Evolutionary conservation across 2,888 invertebrate species (phyloP).

Genomic region (Pinctada fucata): DNA sequence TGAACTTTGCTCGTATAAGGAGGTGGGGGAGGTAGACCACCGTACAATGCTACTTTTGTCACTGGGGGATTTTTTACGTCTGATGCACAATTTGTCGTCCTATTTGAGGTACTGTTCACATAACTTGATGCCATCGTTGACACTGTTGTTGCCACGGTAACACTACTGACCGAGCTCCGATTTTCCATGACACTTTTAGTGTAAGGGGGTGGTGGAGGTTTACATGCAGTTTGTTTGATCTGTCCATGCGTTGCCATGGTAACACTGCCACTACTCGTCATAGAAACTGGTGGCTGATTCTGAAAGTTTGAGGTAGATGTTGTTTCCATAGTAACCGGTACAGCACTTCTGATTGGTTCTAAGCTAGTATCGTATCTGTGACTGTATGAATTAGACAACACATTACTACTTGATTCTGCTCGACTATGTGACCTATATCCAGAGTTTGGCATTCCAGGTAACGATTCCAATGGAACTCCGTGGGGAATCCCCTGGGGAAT

Average conservation of each 20-base stretch:
- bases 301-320: conserved; percentile 13
- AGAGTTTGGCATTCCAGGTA: conserved; percentile 35
- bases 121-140: neutral
- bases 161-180: neutral
- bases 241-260: neutral
- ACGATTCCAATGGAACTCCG: conserved; percentile 32
- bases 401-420: neutral
- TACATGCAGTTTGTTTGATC: neutral
- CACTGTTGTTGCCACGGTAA: conserved; percentile 4
- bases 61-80: neutral
- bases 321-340: neutral
- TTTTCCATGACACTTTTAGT: conserved; percentile 13
- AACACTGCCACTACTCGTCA: conserved; percentile 10
- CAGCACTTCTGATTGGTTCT: neutral
- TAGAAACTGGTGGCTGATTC: conserved; percentile 5
- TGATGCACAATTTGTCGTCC: neutral
- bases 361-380: neutral
- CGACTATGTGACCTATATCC: conserved; percentile 4
- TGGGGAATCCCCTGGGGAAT: conserved; percentile 36
- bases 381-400: conserved; percentile 12
- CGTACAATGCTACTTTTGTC: neutral
- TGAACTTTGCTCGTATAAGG: conserved; percentile 28
- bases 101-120: neutral
- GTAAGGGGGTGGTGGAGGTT: conserved; percentile 28
- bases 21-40: conserved; percentile 36